Evolutionary conservation across 2,888 invertebrate genomes (phyloP).

Genomic region (Hedychridium roseum): DNA sequence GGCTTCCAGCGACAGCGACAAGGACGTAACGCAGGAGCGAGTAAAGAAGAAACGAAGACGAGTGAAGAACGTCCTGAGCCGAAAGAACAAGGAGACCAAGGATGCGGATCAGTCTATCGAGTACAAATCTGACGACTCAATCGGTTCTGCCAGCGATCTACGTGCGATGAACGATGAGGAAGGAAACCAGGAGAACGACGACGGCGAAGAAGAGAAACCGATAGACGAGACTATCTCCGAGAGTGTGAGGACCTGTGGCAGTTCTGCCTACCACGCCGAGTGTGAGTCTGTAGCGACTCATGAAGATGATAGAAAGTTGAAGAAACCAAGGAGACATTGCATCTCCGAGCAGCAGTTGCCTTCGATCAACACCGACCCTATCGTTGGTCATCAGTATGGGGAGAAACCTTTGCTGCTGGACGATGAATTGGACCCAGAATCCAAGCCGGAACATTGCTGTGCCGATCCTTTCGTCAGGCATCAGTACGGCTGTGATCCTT

Average conservation of each 20-base stretch:
- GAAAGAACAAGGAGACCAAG: slow-evolving; percentile 44
- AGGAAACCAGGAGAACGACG: slow-evolving; percentile 58
- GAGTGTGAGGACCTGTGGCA: slow-evolving; percentile 73
- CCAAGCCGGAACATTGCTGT: slow-evolving; percentile 57
- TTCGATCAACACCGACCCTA: slow-evolving; percentile 59
- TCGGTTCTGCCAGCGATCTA: slow-evolving; percentile 77
- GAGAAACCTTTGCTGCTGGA: slow-evolving; percentile 79
- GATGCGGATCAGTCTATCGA: slow-evolving; percentile 31
- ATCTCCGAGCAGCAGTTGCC: slow-evolving; percentile 57
- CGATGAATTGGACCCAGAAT: slow-evolving; percentile 77
- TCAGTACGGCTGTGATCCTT: slow-evolving; percentile 75
- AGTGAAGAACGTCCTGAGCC: slow-evolving; percentile 48
- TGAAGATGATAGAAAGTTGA: slow-evolving; percentile 67
- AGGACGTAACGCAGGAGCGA: slow-evolving; percentile 53
- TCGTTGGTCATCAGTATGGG: slow-evolving; percentile 79
- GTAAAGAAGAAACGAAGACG: slow-evolving; percentile 60
- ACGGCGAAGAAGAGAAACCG: slow-evolving; percentile 59
- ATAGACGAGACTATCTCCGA: slow-evolving; percentile 70
- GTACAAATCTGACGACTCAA: slow-evolving; percentile 73
- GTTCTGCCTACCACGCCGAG: slow-evolving; percentile 77
- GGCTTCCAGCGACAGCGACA: slow-evolving; percentile 65
- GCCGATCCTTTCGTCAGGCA: slow-evolving; percentile 73
- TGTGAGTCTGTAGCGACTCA: slow-evolving; percentile 75
- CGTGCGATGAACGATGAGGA: slow-evolving; percentile 64
- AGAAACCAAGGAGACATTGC: slow-evolving; percentile 59